Percentiles rank a stretch among this genome's conserved stretches.
Evolutionary conservation across 2,797 vertebrate genomes (phyloP).

Genomic region (Sus cebifrons): DNA sequence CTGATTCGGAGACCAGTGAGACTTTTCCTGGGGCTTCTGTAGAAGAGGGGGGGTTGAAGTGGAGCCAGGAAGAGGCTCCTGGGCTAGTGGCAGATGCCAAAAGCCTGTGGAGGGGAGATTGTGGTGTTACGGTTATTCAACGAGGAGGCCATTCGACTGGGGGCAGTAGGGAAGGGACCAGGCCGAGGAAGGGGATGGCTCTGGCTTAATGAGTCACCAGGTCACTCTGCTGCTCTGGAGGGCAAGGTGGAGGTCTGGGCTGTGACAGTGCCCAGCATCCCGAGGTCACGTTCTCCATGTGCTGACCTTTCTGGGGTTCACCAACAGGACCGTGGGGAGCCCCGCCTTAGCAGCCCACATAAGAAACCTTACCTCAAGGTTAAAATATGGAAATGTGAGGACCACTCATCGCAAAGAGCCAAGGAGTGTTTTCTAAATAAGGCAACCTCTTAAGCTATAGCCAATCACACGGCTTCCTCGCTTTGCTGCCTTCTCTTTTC

Average conservation of each 20-base stretch:
- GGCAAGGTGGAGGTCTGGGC: not conserved
- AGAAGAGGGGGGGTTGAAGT: not conserved
- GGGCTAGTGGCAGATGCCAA: not conserved
- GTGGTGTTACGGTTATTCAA: not conserved
- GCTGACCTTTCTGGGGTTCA: not conserved
- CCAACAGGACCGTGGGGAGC: not conserved
- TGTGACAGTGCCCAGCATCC: not conserved
- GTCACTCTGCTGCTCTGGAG: not conserved
- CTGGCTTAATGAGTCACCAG: not conserved
- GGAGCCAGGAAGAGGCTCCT: not conserved
- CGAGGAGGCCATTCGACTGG: not conserved
- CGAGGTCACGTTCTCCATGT: rapidly evolving
- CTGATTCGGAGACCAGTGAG: not conserved
- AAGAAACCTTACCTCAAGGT: not conserved
- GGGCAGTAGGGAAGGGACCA: not conserved
- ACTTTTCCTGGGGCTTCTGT: not conserved
- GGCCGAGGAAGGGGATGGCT: not conserved
- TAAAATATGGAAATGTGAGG: not conserved
- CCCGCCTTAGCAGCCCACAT: not conserved
- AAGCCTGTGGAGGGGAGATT: rapidly evolving
- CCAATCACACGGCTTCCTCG: not conserved
- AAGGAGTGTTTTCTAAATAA: not conserved
- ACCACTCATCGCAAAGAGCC: not conserved
- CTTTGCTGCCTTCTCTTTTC: too few relatives aligned
- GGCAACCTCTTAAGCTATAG: not conserved